These are phyloP conservation scores for Eptesicus fuscus DNA, from an alignment of 2,113 vertebrate genomes.

Conservation along the genomic window DNA sequence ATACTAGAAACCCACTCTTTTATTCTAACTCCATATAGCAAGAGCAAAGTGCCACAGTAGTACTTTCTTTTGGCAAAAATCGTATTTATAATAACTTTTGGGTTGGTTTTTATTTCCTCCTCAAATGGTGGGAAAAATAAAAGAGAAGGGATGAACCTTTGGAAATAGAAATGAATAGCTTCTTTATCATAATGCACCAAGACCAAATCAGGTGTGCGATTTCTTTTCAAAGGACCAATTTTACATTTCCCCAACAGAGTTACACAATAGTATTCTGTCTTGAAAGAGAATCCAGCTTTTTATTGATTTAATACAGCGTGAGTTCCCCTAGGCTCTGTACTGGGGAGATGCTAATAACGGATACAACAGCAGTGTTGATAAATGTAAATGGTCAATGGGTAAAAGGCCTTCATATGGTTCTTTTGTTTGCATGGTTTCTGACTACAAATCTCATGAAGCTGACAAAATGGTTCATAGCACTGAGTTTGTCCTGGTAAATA, in stretches of 20 bases:
- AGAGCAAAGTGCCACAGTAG: not conserved
- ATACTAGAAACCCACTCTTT: not conserved
- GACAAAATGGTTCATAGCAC: not conserved
- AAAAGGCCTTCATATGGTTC: not conserved
- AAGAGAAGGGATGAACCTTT: not conserved
- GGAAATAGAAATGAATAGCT: not conserved
- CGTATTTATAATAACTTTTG: not conserved
- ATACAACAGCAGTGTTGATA: not conserved
- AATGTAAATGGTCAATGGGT: not conserved
- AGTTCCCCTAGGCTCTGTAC: not conserved
- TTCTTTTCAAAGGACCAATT: conserved; percentile 11
- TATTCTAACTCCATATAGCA: not conserved
- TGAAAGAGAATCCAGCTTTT: conserved; percentile 5
- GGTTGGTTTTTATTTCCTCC: not conserved
- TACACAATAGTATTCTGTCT: not conserved
- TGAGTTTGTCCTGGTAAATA: not conserved
- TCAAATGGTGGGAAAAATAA: not conserved
- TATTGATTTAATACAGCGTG: conserved; percentile 6
- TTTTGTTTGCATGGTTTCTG: conserved; percentile 6
- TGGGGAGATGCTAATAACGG: not conserved
- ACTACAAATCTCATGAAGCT: not conserved
- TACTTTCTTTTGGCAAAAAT: not conserved
- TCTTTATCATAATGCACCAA: not conserved
- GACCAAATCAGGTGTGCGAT: not conserved
- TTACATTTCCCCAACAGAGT: not conserved